These are phyloP conservation scores for Propithecus deckenii DNA, from an alignment of 2,797 vertebrate genomes.

Conservation along the genomic window DNA sequence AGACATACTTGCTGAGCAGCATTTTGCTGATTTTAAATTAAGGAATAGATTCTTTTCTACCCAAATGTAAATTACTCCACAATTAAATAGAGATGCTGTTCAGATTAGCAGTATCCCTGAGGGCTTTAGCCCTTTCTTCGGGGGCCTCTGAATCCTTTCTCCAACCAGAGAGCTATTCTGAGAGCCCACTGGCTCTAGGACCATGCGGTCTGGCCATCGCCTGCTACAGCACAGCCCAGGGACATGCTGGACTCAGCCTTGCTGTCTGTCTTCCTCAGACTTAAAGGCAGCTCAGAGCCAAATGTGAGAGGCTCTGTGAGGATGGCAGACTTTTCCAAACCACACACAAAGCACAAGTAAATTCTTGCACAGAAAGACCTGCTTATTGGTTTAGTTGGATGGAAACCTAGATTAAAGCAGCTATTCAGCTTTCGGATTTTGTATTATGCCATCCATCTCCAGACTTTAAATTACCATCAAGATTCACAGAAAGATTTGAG, in stretches of 20 bases:
- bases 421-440: constrained; percentile 18
- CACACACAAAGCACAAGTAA: neutral
- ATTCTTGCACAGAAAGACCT: neutral
- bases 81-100: neutral
- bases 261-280: neutral
- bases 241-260: neutral
- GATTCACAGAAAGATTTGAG: neutral
- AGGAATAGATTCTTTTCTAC: neutral
- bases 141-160: neutral
- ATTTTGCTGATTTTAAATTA: constrained; percentile 45
- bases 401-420: neutral
- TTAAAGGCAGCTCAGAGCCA: neutral
- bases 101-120: neutral
- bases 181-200: neutral
- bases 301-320: neutral
- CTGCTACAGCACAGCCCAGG: neutral
- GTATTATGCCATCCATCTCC: neutral
- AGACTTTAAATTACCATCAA: constrained; percentile 6
- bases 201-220: neutral
- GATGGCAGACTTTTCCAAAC: neutral
- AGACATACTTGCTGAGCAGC: neutral
- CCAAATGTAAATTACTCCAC: neutral
- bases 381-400: neutral
- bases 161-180: neutral
- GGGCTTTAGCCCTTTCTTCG: neutral